Conservation (phyloP, 2,888 invertebrate species). For the Rhaphigaster nebulosa region DNA sequence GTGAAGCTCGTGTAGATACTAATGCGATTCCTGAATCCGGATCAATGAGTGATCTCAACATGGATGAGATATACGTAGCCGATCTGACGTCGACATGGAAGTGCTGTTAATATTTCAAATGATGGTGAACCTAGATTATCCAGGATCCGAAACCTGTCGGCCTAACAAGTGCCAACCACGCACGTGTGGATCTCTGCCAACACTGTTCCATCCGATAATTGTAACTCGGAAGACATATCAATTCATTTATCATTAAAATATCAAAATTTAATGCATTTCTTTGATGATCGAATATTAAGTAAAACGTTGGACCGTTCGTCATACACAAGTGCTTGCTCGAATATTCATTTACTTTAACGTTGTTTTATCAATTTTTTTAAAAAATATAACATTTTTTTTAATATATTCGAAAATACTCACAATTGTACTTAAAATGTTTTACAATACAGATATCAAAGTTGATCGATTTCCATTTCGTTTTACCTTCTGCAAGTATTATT, state of each 20-base stretch:
- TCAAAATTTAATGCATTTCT: background rate
- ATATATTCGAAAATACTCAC: too few species aligned
- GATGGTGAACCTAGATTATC: conserved; percentile 20
- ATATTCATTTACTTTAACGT: too few species aligned
- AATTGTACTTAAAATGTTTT: too few species aligned
- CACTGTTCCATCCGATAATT: background rate
- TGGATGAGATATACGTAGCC: background rate
- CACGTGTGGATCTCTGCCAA: background rate
- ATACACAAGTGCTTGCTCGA: too few species aligned
- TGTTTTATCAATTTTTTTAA: too few species aligned
- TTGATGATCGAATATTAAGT: background rate
- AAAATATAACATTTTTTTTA: too few species aligned
- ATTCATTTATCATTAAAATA: background rate
- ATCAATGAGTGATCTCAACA: conserved; percentile 6
- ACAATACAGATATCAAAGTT: too few species aligned
- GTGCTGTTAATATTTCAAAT: conserved; percentile 46
- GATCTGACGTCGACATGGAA: conserved; percentile 39
- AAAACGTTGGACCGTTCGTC: background rate
- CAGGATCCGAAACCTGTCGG: background rate
- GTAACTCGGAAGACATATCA: background rate
- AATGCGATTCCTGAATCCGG: conserved; percentile 16
- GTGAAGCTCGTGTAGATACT: background rate
- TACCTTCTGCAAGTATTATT: too few species aligned
- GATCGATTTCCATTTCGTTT: too few species aligned
- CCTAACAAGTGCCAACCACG: conserved; percentile 6